Evolutionary conservation across 2,888 invertebrate species (phyloP).

Genomic region (Synergus umbraculus): DNA sequence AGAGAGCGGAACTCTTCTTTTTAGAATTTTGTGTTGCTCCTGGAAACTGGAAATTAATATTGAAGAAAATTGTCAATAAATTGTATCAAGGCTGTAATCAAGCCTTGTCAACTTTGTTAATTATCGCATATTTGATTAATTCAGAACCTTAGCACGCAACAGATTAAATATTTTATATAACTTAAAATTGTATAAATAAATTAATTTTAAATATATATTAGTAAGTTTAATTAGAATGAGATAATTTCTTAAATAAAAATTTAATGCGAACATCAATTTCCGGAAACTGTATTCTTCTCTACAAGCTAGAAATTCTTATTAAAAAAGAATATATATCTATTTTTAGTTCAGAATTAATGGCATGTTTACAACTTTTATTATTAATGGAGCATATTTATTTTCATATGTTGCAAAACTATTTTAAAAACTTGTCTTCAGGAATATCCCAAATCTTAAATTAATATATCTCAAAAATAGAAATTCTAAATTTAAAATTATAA

Average conservation of each 20-base stretch:
- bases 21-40: background rate
- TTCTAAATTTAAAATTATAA: background rate
- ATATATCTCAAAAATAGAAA: background rate
- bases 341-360: background rate
- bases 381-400: slow-evolving; percentile 15
- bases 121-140: background rate
- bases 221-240: background rate
- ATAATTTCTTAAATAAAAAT: background rate
- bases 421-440: background rate
- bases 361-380: background rate
- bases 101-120: background rate
- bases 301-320: background rate
- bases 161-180: background rate
- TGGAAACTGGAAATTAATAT: background rate
- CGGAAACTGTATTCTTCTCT: background rate
- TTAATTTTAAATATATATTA: background rate
- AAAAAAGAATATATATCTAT: background rate
- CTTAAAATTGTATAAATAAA: background rate
- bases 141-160: background rate
- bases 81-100: no score
- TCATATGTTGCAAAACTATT: slow-evolving; percentile 2
- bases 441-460: slow-evolving; percentile 15
- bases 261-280: background rate
- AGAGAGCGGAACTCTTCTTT: background rate
- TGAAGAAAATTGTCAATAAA: background rate